Evolutionary conservation across 2,797 vertebrate species (phyloP), one percentile per base, ranked within the genome.

Genomic region (Aeoliscus strigatus): DNA sequence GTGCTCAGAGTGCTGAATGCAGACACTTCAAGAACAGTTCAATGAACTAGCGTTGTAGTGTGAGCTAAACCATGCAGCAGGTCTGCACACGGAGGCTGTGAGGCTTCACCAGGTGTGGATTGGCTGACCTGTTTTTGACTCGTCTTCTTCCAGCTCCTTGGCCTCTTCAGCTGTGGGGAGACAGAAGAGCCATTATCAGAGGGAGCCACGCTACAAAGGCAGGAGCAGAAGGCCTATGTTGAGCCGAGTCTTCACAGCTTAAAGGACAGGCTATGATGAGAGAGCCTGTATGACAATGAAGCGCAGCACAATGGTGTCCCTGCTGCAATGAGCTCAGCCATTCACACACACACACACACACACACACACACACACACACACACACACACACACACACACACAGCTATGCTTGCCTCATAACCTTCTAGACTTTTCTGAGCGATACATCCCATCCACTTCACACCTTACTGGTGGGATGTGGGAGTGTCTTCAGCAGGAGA

Each of bases 71-170:
- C 39, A 50, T 21, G 30, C 26, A 52, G 42, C 15, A 8, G 31
- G 21, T 10, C 28, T 49, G 46, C 30, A 54, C 3, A 28, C 38
- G 44, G 26, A 50, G 36, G 33, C 35, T 32, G 14, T 18, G 15
- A 48, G 28, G 35, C 39, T 65, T 54, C 44, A 63, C 51, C 65
- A 63, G 60, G 50, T 68, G 66, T 45, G 61, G 30, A 25, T 46
- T 45, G 32, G 56, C 92, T 81, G 63, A 96, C 94, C 94, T 76
- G 92, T 91, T 78, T 93, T 93, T 79, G 87, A 84, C 71, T 89
- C 91, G 42, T 90, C 90, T 68, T 91, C 89, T 26, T 94, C 91
- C 30, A 88, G 87, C 16, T 91, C 90, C 67, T 87, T 92, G 65
- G 91, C 92, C 83, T 94, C 92, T 1, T 86, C 84, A 39, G 89